Base-by-base conservation (phyloP, 1,140 invertebrate genomes). In the Leguminivora glycinivorella region DNA sequence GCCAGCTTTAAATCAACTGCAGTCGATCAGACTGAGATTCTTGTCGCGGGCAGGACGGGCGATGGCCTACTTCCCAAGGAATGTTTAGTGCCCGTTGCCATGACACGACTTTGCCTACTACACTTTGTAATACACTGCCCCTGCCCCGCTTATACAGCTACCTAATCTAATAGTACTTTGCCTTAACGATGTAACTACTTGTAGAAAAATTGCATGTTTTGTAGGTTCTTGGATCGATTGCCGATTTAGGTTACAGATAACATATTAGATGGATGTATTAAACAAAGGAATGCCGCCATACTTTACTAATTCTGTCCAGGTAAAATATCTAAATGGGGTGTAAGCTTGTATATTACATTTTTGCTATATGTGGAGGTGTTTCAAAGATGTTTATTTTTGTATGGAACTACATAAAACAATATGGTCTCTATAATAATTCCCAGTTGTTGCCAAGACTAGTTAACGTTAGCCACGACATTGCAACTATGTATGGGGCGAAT, bases 41-140 rank as follows among this genome's bases (percentile, higher is more conserved):
- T 63, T 29, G 58, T 22, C 47, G 58, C 14, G 26, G 26, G 29
- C 14, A 17, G 58, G 56, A 58, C 56, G 58, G 58, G 25, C 60
- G 60, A 40, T 71, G 79, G 77, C 79, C 79, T 67, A 79, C 71
- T 70, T 79, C 71, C 43, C 19, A 58, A 40, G 72, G 75, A 77
- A 81, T 81, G 77, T 81, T 81, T 81, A 77, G 74, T 68, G 47
- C 71, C 58, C 63, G 77, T 78, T 78, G 71, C 75, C 71, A 77
- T 78, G 75, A 72, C 63, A 58, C 66, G 29, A 69, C 38, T 70
- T 70, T 34, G 31, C 58, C 58, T 58, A 29, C 25, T 29, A 63
- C 29, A 22, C 47, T 22, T 52, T 22, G 19, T 52, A 52, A 4
- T 17, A 19, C 19, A 22, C 7, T 52, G 47, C 47, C 17, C 56